phyloP scores from a whole-genome alignment of 2,113 vertebrate genomes.

The Redunca redunca region DNA sequence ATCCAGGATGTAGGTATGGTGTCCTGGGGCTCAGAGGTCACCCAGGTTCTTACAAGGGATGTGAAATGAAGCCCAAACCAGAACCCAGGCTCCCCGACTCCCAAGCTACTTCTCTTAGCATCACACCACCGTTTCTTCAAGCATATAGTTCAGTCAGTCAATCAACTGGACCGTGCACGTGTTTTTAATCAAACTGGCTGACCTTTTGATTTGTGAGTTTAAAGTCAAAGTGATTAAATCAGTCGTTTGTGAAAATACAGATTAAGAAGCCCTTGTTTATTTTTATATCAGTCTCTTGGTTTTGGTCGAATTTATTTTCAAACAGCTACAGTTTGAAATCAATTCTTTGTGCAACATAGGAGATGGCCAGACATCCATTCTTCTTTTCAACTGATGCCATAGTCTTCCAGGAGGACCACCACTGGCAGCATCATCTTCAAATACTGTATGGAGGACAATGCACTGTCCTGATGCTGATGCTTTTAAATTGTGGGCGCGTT shows the following conservation, averaged over 20 bases:
- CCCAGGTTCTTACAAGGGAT: not conserved
- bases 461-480: not conserved
- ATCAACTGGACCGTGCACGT: not conserved
- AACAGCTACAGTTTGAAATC: not conserved
- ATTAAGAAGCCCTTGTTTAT: not conserved
- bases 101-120: not conserved
- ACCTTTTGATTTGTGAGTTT: slow-evolving; percentile 37
- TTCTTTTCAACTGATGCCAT: not conserved
- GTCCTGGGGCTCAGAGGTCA: not conserved
- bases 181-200: slow-evolving; percentile 25
- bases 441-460: not conserved
- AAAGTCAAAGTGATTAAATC: slow-evolving; percentile 45
- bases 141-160: not conserved
- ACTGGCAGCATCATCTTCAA: not conserved
- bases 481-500: not conserved
- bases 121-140: not conserved
- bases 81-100: not conserved
- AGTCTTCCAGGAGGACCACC: not conserved
- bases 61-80: not conserved
- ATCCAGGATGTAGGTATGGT: not conserved
- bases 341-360: not conserved
- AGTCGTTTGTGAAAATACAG: slow-evolving; percentile 3
- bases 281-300: slow-evolving; percentile 6
- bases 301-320: not conserved
- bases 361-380: not conserved